phyloP scores from a whole-genome alignment of 1,140 invertebrate species.

The Atta colombica region DNA sequence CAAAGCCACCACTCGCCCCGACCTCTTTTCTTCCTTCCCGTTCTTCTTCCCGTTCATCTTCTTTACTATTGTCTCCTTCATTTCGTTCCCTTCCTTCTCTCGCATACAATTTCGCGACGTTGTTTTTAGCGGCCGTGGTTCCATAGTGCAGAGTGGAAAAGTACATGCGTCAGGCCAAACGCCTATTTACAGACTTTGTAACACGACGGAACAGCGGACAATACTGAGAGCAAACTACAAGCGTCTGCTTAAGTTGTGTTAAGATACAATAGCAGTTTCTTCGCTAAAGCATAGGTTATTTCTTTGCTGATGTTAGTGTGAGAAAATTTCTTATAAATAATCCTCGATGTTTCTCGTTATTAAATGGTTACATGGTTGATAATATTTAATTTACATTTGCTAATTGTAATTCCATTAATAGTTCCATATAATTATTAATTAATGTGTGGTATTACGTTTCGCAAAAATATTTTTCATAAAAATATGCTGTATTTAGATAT shows the following conservation, averaged over 20 bases:
- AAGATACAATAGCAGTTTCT: background rate
- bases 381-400: background rate
- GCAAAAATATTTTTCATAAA: too few relatives aligned
- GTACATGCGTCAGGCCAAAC: conserved; percentile 34
- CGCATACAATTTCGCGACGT: conserved; percentile 77
- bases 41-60: conserved; percentile 30
- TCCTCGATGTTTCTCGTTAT: background rate
- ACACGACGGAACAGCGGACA: background rate
- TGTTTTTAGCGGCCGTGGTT: conserved; percentile 63
- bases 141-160: conserved; percentile 15
- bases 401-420: background rate
- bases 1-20: conserved; percentile 60
- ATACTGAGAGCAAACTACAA: conserved; percentile 46
- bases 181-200: conserved; percentile 52
- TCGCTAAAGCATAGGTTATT: background rate
- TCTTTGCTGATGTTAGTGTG: background rate
- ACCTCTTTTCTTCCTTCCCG: conserved; percentile 50
- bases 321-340: background rate
- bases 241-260: conserved; percentile 21
- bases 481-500: background rate
- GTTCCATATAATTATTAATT: background rate
- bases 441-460: background rate
- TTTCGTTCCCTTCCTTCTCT: conserved; percentile 45
- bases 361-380: background rate
- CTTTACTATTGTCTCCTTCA: background rate